A percentile compares a stretch with the other conserved stretches of the same genome.
These are phyloP conservation scores for Hemichromis elongatus DNA, from an alignment of 2,113 vertebrate species.

Conservation along the genomic window DNA sequence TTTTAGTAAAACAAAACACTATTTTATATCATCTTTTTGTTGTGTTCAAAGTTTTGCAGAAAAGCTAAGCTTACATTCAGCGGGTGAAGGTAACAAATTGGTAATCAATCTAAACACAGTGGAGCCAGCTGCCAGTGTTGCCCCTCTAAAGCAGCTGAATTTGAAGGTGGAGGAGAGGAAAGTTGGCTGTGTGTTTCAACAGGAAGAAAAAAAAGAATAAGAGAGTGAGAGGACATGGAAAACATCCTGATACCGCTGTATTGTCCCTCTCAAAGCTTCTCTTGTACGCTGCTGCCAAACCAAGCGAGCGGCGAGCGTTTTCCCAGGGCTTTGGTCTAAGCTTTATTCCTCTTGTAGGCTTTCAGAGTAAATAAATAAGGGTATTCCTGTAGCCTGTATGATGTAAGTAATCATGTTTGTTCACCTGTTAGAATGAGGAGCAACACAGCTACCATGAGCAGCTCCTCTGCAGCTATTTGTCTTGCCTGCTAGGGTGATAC, in stretches of 20 bases:
- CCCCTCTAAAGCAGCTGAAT: conserved; percentile 32
- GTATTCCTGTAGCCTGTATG: conserved; percentile 24
- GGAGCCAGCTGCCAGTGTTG: conserved; percentile 43
- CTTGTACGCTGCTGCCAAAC: conserved; percentile 63
- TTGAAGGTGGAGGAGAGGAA: conserved; percentile 27
- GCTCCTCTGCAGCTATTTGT: neutral
- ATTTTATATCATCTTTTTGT: neutral
- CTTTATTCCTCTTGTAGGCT: conserved; percentile 54
- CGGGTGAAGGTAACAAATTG: neutral
- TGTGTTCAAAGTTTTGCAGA: neutral
- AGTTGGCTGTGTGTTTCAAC: conserved; percentile 63
- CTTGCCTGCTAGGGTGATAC: conserved; percentile 4
- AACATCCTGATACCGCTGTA: conserved; percentile 53
- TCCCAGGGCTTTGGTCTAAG: conserved; percentile 54
- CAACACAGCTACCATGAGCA: neutral
- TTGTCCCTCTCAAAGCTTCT: conserved; percentile 65
- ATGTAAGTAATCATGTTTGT: conserved; percentile 54
- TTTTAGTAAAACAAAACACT: neutral
- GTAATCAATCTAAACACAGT: conserved; percentile 39
- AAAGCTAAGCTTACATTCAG: conserved; percentile 15
- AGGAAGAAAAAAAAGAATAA: conserved; percentile 45
- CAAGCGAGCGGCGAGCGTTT: conserved; percentile 47
- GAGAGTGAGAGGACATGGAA: conserved; percentile 55
- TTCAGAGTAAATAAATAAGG: conserved; percentile 59
- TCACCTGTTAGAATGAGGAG: conserved; percentile 55